These are phyloP conservation scores for Hydrochoerus hydrochaeris DNA, from an alignment of 2,113 vertebrate species.

Conservation along the genomic window DNA sequence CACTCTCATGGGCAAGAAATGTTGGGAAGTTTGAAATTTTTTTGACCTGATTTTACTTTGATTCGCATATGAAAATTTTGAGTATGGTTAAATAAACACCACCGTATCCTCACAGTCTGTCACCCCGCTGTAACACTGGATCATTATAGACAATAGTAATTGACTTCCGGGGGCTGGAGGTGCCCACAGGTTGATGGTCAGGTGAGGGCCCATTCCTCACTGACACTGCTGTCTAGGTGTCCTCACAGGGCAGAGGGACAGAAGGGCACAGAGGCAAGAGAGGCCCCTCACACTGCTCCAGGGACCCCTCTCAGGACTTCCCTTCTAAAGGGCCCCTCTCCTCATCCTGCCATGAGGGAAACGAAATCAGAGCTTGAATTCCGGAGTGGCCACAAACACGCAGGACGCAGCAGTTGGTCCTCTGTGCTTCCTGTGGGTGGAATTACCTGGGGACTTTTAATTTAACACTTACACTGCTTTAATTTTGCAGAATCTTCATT, in stretches of 20 bases:
- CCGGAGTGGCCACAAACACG: neutral
- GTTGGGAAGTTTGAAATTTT: neutral
- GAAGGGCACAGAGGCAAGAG: no score
- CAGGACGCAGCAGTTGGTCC: neutral
- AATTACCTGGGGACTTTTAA: neutral
- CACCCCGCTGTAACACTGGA: neutral
- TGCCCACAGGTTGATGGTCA: no score
- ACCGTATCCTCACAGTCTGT: neutral
- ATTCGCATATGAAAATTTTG: neutral
- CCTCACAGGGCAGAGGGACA: neutral
- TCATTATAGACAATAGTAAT: neutral
- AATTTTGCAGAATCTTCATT: neutral
- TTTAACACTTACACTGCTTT: neutral
- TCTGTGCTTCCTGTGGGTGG: neutral
- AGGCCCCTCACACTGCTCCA: neutral
- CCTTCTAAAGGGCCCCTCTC: neutral
- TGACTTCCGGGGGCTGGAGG: neutral
- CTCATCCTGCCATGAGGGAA: neutral
- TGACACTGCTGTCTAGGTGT: no score
- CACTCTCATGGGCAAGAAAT: neutral
- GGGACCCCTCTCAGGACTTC: neutral
- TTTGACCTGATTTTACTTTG: neutral
- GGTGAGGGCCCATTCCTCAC: no score
- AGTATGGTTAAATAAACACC: neutral
- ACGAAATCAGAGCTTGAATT: neutral